Evolutionary conservation across 2,113 vertebrate genomes (phyloP), one percentile per base, ranked within the genome.

Genomic region (Tricholaema leucomelas): DNA sequence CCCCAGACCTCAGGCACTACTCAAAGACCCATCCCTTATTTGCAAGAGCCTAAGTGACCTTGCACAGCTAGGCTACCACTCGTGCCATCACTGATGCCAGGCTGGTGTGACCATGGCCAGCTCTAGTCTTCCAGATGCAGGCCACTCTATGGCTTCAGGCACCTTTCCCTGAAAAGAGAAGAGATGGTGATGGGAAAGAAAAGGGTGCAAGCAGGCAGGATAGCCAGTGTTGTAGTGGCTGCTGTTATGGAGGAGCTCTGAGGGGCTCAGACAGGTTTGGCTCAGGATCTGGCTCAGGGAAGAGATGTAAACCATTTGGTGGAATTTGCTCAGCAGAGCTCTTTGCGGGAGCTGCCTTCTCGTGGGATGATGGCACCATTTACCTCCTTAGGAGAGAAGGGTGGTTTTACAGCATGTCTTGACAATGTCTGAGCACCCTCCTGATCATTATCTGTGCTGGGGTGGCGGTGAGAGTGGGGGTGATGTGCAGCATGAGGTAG

Each of bases 321-420:
- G 66, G 9, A 52, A 13, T 65, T 88, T 77, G 56, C 78, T 92
- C 66, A 85, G 70, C 13, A 81, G 87, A 84, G 54, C 33, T 40
- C 33, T 74, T 66, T 64, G 31, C 71, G 50, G 72, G 79, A 74
- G 21, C 33, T 44, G 44, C 54, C 66, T 87, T 79, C 25, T 69
- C 77, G 75, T 61, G 64, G 72, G 25, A 54, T 86, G 80, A 86
- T 69, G 85, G 67, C 35, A 85, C 81, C 87, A 86, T 52, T 87
- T 64, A 91, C 81, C 42, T 81, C 79, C 64, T 88, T 80, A 87
- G 88, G 90, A 88, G 61, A 91, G 64, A 63, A 35, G n/a, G 44
- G n/a, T 2, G 4, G 46, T 89, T 91, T 94, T 81, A 81, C 10
- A 11, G 61, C 73, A 55, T 48, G 44, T 81, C 80, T 85, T 92